Percentiles rank a stretch among this genome's conserved stretches.
Conservation (phyloP, 1,140 invertebrate species). For the Drosophila yakuba region DNA sequence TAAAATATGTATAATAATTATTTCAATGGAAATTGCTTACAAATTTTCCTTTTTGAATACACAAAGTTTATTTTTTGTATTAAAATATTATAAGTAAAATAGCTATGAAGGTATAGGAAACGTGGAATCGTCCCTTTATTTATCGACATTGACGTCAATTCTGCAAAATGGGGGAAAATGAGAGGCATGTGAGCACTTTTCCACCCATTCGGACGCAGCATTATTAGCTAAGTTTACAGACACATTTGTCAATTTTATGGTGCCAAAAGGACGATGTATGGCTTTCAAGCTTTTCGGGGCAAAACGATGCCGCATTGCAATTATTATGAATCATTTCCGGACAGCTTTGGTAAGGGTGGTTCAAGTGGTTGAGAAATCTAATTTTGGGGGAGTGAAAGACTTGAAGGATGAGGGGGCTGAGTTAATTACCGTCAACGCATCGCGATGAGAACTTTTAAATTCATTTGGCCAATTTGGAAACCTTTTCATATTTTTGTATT, state of each 20-base stretch:
- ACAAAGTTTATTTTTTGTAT: background rate
- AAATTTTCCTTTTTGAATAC: too few relatives aligned
- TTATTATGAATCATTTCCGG: constrained; percentile 80
- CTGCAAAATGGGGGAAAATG: background rate
- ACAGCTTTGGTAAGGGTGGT: constrained; percentile 15
- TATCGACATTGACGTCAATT: constrained; percentile 3
- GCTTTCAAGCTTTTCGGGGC: constrained; percentile 42
- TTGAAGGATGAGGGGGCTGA: constrained; percentile 1
- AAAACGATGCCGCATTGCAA: constrained; percentile 74
- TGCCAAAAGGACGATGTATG: constrained; percentile 66
- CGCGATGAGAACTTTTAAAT: constrained; percentile 66
- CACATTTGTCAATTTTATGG: constrained; percentile 84
- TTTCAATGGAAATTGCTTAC: too few relatives aligned
- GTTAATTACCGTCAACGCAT: constrained; percentile 68
- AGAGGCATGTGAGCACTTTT: background rate
- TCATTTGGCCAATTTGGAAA: constrained; percentile 66
- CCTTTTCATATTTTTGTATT: constrained; percentile 33
- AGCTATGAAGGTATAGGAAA: background rate
- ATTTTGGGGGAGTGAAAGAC: background rate
- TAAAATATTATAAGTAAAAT: background rate
- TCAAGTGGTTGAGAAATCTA: background rate
- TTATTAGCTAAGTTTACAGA: constrained; percentile 84
- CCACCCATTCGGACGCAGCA: constrained; percentile 36
- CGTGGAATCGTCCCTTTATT: background rate
- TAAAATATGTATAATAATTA: too few relatives aligned